These are phyloP conservation scores for Pseudococcus jackbeardsleyi DNA, from an alignment of 2,888 invertebrate species.

Conservation along the genomic window DNA sequence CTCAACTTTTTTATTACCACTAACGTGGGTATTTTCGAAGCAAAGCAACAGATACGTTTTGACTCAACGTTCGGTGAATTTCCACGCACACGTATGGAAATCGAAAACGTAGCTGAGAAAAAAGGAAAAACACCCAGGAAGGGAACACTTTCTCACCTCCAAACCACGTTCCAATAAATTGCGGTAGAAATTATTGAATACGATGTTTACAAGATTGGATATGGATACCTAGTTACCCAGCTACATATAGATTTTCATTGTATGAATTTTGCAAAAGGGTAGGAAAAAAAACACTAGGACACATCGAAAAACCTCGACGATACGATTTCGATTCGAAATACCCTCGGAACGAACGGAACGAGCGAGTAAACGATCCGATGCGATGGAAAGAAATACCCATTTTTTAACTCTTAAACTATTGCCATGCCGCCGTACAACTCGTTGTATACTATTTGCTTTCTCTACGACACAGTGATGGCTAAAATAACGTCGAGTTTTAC, in stretches of 20 bases:
- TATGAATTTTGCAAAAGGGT: neutral
- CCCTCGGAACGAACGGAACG: neutral
- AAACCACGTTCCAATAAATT: constrained; percentile 39
- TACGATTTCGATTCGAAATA: constrained; percentile 32
- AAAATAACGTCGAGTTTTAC: neutral
- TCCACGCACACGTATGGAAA: neutral
- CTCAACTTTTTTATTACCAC: constrained; percentile 13
- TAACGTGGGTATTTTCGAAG: neutral
- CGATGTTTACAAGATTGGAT: constrained; percentile 51
- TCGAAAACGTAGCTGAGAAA: neutral
- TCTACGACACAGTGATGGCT: constrained; percentile 43
- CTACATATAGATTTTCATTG: constrained; percentile 12
- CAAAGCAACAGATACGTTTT: neutral
- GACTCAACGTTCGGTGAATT: neutral
- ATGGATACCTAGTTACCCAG: neutral
- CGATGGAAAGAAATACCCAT: constrained; percentile 41
- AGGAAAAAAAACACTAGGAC: neutral
- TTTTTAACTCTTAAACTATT: constrained; percentile 54
- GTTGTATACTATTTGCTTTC: neutral
- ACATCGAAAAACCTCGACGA: neutral
- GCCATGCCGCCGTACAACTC: constrained; percentile 10
- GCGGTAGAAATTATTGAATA: constrained; percentile 43
- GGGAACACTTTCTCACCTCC: neutral
- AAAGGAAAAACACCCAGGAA: neutral
- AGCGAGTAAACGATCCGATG: constrained; percentile 15